Percentiles rank a stretch among this genome's conserved stretches.
These are phyloP conservation scores for Typhlomys cinereus DNA, from an alignment of 2,113 vertebrate species.

Conservation along the genomic window DNA sequence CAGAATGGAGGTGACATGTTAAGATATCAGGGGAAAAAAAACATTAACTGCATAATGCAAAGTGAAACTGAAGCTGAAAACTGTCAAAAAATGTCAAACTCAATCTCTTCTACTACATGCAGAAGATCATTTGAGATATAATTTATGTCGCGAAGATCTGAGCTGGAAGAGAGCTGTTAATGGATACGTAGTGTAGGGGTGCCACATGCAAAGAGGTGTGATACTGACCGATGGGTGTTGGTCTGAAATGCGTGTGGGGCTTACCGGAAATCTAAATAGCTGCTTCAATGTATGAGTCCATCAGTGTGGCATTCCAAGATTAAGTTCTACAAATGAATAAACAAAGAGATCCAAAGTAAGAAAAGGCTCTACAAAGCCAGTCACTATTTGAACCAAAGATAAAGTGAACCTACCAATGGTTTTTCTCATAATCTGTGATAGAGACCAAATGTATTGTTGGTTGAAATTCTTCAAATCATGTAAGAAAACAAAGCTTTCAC, in stretches of 20 bases:
- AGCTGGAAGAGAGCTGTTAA: too few species aligned
- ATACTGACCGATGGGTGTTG: too few species aligned
- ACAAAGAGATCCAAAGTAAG: not conserved
- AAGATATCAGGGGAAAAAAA: not conserved
- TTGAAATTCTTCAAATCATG: too few species aligned
- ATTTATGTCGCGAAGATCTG: conserved; percentile 31
- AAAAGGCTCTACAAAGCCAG: fast-evolving
- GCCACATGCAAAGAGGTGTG: too few species aligned
- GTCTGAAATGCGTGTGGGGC: not conserved
- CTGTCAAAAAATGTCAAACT: conserved; percentile 65
- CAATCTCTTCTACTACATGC: conserved; percentile 36
- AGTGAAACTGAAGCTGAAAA: conserved; percentile 37
- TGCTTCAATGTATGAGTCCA: not conserved
- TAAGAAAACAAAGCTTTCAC: not conserved
- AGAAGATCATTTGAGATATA: conserved; percentile 51
- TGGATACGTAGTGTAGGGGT: too few species aligned
- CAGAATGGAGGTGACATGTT: not conserved
- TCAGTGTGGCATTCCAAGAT: not conserved
- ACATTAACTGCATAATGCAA: conserved; percentile 15
- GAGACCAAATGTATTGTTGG: not conserved
- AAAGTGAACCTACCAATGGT: not conserved
- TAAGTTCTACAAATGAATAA: not conserved
- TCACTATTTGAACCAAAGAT: not conserved
- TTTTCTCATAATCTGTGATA: not conserved
- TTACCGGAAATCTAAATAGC: conserved; percentile 35